Conservation (phyloP, 2,797 vertebrate genomes). For the Champsocephalus esox region DNA sequence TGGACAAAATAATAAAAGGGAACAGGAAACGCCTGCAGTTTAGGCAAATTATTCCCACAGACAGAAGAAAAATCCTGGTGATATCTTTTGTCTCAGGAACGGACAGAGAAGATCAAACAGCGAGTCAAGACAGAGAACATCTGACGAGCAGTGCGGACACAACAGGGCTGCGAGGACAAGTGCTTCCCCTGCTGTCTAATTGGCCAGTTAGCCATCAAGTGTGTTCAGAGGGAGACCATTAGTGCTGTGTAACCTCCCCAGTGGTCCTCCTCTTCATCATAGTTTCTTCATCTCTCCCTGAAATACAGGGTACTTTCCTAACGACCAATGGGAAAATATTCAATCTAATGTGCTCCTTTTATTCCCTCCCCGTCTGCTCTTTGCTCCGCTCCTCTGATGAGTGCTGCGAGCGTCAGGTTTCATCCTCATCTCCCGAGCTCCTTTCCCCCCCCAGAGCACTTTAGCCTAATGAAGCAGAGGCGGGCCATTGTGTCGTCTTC, state of each 20-base stretch:
- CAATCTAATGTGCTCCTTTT: conserved; percentile 46
- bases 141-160: conserved; percentile 60
- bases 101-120: conserved; percentile 51
- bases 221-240: conserved; percentile 63
- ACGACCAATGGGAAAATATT: conserved; percentile 43
- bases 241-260: conserved; percentile 49
- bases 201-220: conserved; percentile 74
- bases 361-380: conserved; percentile 13
- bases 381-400: conserved; percentile 26
- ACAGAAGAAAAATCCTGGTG: conserved; percentile 1
- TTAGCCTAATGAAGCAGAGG: conserved; percentile 77
- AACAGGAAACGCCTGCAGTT: conserved; percentile 41
- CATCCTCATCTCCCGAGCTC: conserved; percentile 29
- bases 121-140: conserved; percentile 52
- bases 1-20: background rate
- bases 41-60: conserved; percentile 34
- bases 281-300: conserved; percentile 23
- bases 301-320: conserved; percentile 26
- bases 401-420: conserved; percentile 45
- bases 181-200: conserved; percentile 68
- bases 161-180: conserved; percentile 62
- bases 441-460: conserved; percentile 46
- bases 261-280: conserved; percentile 46
- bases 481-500: conserved; percentile 60
- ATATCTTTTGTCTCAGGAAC: conserved; percentile 28